phyloP scores from a whole-genome alignment of 2,797 vertebrate genomes.

The Holocentrus rufus region DNA sequence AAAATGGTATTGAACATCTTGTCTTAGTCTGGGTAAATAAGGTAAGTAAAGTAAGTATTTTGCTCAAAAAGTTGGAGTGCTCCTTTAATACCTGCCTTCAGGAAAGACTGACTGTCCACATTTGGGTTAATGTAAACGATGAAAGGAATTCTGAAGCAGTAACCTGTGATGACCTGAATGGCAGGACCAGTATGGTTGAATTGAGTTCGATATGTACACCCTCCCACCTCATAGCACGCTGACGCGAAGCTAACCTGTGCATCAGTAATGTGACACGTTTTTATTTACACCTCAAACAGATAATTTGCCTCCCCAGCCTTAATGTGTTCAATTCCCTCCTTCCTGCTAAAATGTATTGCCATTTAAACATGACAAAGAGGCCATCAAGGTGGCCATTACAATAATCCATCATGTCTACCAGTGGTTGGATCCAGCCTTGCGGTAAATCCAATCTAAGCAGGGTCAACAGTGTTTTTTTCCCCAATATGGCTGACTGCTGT shows the following conservation, averaged over 20 bases:
- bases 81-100: conserved; percentile 9
- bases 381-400: conserved; percentile 91
- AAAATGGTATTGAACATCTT: no score
- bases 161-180: conserved; percentile 30
- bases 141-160: conserved; percentile 51
- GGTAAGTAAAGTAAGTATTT: no score
- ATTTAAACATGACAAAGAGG: conserved; percentile 98
- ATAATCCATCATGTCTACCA: conserved; percentile 98
- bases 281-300: conserved; percentile 96
- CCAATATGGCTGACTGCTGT: conserved; percentile 78
- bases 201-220: conserved; percentile 11
- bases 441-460: conserved; percentile 95
- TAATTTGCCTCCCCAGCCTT: conserved; percentile 66
- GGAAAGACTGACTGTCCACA: conserved; percentile 3
- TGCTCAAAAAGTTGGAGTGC: no score
- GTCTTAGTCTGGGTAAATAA: no score
- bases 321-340: conserved; percentile 85
- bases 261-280: conserved; percentile 85
- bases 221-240: conserved; percentile 69
- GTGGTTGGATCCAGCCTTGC: conserved; percentile 88
- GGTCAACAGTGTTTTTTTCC: conserved; percentile 85
- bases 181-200: background rate
- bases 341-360: conserved; percentile 93
- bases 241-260: conserved; percentile 74
- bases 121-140: conserved; percentile 53